These are phyloP conservation scores for Prorops nasuta DNA, from an alignment of 1,140 invertebrate species.

Conservation along the genomic window DNA sequence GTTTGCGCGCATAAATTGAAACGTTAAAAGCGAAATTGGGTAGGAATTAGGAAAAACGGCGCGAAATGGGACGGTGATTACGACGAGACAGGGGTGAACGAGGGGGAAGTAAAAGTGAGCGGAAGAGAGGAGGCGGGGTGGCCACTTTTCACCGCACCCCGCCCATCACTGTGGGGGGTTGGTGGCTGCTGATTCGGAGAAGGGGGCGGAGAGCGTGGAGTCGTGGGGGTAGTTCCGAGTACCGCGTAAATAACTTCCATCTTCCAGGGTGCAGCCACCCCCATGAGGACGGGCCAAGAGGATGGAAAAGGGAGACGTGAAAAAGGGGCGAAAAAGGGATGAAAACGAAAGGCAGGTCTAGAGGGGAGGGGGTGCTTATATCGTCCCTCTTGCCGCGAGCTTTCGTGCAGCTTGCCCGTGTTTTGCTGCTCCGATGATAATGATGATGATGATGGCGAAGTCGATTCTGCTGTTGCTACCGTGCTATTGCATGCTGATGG, in stretches of 20 bases:
- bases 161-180: no score
- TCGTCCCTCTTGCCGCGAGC: no score
- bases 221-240: constrained; percentile 24
- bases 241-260: constrained; percentile 43
- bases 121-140: not conserved
- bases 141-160: no score
- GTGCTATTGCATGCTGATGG: no score
- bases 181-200: constrained; percentile 7
- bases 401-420: no score
- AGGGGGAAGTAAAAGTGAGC: not conserved
- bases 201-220: not conserved
- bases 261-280: constrained; percentile 32
- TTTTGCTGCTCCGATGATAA: no score
- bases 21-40: constrained; percentile 45
- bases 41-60: constrained; percentile 43
- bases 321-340: constrained; percentile 1
- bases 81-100: constrained; percentile 1
- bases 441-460: no score
- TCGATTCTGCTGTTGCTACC: no score
- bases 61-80: constrained; percentile 40
- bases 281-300: constrained; percentile 14
- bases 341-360: constrained; percentile 8
- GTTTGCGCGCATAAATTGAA: constrained; percentile 48
- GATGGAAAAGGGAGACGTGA: constrained; percentile 8
- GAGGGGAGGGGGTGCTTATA: constrained; percentile 7